These are phyloP conservation scores for Muntiacus muntjak DNA, from an alignment of 2,113 vertebrate species.

Conservation along the genomic window DNA sequence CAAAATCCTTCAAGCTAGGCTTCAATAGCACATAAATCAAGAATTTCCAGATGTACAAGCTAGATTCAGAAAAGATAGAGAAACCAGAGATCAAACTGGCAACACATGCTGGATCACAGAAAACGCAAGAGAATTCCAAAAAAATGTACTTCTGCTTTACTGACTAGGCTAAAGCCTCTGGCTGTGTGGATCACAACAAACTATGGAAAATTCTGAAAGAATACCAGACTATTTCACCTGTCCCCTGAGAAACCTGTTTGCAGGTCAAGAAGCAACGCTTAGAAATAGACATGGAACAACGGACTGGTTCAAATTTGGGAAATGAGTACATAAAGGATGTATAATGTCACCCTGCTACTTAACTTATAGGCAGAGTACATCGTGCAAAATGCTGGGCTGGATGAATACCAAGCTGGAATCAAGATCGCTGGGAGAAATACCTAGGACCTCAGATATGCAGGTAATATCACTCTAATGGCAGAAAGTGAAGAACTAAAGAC, in stretches of 20 bases:
- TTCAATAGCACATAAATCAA: background rate
- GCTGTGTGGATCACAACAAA: background rate
- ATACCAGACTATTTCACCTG: background rate
- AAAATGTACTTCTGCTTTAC: background rate
- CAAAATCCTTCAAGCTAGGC: background rate
- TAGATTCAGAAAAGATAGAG: background rate
- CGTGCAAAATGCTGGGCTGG: background rate
- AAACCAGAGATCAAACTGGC: background rate
- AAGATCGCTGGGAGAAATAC: background rate
- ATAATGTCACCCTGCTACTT: background rate
- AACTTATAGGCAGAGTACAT: background rate
- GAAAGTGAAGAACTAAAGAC: background rate
- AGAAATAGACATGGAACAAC: background rate
- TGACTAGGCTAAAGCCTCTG: background rate
- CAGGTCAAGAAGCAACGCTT: background rate
- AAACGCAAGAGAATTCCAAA: background rate
- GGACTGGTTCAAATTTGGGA: background rate
- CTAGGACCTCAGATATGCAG: background rate
- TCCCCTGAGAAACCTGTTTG: background rate
- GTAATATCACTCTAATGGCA: background rate
- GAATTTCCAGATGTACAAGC: background rate
- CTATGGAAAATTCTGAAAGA: background rate
- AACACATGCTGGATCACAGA: background rate
- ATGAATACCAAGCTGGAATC: background rate
- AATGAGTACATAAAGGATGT: background rate